Base-by-base conservation (phyloP, 1,140 invertebrate species). In the Drosophila aff. region DNA sequence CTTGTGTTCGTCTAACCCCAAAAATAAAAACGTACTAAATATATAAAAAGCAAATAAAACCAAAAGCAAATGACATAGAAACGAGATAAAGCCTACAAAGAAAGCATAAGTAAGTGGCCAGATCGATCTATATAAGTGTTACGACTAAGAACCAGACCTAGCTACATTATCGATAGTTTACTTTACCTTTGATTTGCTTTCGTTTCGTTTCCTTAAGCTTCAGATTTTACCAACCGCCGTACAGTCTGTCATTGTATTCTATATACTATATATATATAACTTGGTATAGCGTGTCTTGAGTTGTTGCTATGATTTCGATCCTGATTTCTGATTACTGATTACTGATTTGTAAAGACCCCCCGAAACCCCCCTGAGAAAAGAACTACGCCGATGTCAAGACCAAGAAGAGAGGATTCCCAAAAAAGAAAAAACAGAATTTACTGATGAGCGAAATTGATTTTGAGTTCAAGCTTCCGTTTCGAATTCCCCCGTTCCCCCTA, bases 1-100 rank as follows among this genome's bases (percentile, higher is more conserved):
- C 93, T 94, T 95, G 95, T 95, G 95, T 95, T 94, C 95, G 95
- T 95, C 95, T 95, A 92, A 95, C 94, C 95, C 94, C 81, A 65
- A 76, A 79, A 81, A 79, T 65, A 76, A 55, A 64, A 68, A 73
- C 59, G 60, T 67, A 71, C 53, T 61, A 79, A 43, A 61, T 68
- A 73, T 46, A 80, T 57, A 77, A 23, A 50, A 67, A 55, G 47
- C 59, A 80, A 72, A 80, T 58, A 63, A 64, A 62, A 65, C 52
- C 41, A 36, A 60, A 59, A 73, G 26, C 41, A 38, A 76, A 63
- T 77, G 63, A 68, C 55, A 79, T 85, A 74, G 66, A 79, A 81
- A 84, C 68, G 49, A 81, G 74, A 68, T 76, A 81, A 80, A 61
- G 65, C 4, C 23, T 4, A 16, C 23, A 49, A 18, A 33, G 16